Conservation (phyloP, 2,797 vertebrate species). For the Tapera naevia region DNA sequence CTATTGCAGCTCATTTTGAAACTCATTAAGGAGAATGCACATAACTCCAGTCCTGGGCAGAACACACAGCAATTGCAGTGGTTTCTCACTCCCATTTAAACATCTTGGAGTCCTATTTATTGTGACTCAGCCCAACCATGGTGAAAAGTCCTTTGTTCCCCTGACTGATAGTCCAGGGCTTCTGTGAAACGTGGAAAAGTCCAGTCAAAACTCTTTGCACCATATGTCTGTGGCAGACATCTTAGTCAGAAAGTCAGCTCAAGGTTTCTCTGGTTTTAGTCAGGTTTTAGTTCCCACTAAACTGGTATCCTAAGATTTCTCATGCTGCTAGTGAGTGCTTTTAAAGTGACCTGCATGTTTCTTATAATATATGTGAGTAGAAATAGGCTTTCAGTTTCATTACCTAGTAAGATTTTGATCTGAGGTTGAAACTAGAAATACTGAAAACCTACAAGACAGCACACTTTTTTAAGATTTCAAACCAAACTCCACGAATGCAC, state of each 20-base stretch:
- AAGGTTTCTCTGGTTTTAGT: not conserved
- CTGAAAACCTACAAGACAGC: not conserved
- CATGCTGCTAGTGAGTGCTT: not conserved
- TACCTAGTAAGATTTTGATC: not conserved
- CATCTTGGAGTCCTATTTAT: accelerated
- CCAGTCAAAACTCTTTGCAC: not conserved
- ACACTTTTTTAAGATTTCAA: not conserved
- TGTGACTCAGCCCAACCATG: not conserved
- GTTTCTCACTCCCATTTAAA: not conserved
- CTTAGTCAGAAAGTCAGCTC: not conserved
- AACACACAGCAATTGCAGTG: not conserved
- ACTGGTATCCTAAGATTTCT: not conserved
- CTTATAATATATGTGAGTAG: not conserved
- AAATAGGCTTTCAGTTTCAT: not conserved
- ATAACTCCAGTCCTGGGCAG: not conserved
- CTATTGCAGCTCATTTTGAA: not conserved
- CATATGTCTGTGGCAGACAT: not conserved
- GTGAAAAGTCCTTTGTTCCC: not conserved
- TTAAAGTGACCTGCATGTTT: not conserved
- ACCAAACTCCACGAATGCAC: not conserved
- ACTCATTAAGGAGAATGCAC: not conserved
- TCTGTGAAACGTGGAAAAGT: not conserved
- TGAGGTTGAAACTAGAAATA: not conserved
- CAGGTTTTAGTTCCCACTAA: not conserved
- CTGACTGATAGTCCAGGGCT: not conserved